Conservation (phyloP, 2,888 invertebrate species). For the Lymantria monacha region DNA sequence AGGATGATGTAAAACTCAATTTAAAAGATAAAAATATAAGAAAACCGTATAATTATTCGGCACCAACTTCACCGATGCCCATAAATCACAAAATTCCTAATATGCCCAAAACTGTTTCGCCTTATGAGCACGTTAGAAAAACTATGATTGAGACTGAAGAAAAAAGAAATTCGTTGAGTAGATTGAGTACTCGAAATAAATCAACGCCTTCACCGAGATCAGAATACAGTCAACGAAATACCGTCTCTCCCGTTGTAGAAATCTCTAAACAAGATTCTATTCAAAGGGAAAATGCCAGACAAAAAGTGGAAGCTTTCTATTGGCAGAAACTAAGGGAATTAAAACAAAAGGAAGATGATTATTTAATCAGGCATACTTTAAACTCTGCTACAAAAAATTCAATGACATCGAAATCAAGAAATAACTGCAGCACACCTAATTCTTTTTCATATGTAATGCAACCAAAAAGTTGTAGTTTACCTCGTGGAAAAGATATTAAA, state of each 20-base stretch:
- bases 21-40: conserved; percentile 26
- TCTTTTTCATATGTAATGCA: conserved; percentile 46
- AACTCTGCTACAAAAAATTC: conserved; percentile 39
- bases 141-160: conserved; percentile 67
- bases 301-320: conserved; percentile 85
- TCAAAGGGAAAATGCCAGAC: conserved; percentile 80
- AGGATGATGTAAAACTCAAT: conserved; percentile 9
- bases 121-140: conserved; percentile 67
- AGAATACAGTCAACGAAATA: conserved; percentile 31
- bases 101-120: conserved; percentile 71
- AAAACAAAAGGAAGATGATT: conserved; percentile 84
- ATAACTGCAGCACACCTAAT: conserved; percentile 50
- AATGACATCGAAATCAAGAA: conserved; percentile 32
- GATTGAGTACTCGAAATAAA: conserved; percentile 44
- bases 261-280: conserved; percentile 33
- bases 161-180: conserved; percentile 59
- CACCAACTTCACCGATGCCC: conserved; percentile 69
- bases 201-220: conserved; percentile 43
- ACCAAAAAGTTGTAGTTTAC: conserved; percentile 57
- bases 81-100: conserved; percentile 61
- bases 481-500: conserved; percentile 50
- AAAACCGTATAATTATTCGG: conserved; percentile 72
- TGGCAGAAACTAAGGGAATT: conserved; percentile 86
- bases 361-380: conserved; percentile 55
- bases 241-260: conserved; percentile 27